Evolutionary conservation across 2,797 vertebrate species (phyloP), one percentile per base, ranked within the genome.

Genomic region (Channa striata): DNA sequence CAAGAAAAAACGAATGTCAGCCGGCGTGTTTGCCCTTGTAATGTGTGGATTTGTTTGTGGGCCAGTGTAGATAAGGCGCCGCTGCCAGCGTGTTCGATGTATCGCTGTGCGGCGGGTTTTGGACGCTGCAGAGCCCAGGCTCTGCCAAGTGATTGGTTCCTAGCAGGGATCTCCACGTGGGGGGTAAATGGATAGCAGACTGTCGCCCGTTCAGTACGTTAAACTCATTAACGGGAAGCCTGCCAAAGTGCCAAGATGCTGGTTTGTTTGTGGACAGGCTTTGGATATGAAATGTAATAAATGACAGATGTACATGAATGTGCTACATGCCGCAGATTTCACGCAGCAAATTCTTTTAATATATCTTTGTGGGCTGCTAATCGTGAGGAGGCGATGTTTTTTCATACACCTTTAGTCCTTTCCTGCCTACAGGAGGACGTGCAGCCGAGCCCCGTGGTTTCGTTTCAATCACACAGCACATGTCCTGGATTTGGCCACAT

Each of bases 181-280:
- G 83, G 68, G 71, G 80, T 72, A 79, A 82, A 86, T 78, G 77
- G 79, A 82, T 36, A 72, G 68, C 82, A 84, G 81, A 81, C 68
- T 84, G 77, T 64, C 47, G 66, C 56, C 77, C 68, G 10, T 71
- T 67, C 42, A 8, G 76, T 76, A 68, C 44, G 10, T 77, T 76
- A 70, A 80, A 79, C 50, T 59, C 60, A 77, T 81, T 78, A 70
- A 84, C 70, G 53, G 77, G 73, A 20, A 1, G 64, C 23, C 59
- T 72, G 80, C 62, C 74, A 49, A 51, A 33, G 59, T 44, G 70
- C 62, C 63, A 36, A 21, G 13, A 48, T 30, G 66, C 58, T 44
- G 8, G 25, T 61, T 23, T 48, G 57, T 20, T 20, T 47, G 56
- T 20, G 20, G 11, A 9, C 54, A 36, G 53, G 17, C 44, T 63